These are phyloP conservation scores for Engystomops pustulosus DNA, from an alignment of 2,113 vertebrate genomes.

Conservation along the genomic window DNA sequence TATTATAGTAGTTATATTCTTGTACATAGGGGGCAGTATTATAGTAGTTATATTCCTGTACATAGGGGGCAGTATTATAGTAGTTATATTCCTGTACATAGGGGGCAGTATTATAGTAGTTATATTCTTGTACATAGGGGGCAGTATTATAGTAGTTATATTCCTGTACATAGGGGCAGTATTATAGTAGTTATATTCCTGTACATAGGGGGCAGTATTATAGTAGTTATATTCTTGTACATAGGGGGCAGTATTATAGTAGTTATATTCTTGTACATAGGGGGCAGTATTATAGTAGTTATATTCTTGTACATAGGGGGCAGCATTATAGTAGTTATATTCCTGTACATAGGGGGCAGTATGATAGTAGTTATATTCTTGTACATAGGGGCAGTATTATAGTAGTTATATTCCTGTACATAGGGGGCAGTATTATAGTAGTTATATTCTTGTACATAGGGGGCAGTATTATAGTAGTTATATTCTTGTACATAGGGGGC, in stretches of 20 bases:
- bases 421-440: conserved; percentile 13
- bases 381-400: neutral
- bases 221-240: conserved; percentile 8
- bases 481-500: no score
- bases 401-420: neutral
- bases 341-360: neutral
- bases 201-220: neutral
- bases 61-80: conserved; percentile 2
- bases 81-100: conserved; percentile 3
- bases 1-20: conserved; percentile 22
- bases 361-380: conserved; percentile 9
- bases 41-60: neutral
- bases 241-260: neutral
- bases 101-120: neutral
- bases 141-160: conserved; percentile 20
- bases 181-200: conserved; percentile 10
- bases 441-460: conserved; percentile 6
- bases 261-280: conserved; percentile 4
- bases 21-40: neutral
- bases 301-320: neutral
- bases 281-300: conserved; percentile 3
- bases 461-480: conserved; percentile 17
- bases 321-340: conserved; percentile 12
- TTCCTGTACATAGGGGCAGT: neutral
- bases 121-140: neutral